Evolutionary conservation across 2,113 vertebrate genomes (phyloP), one percentile per base, ranked within the genome.

Genomic region (Ramphastos sulfuratus): DNA sequence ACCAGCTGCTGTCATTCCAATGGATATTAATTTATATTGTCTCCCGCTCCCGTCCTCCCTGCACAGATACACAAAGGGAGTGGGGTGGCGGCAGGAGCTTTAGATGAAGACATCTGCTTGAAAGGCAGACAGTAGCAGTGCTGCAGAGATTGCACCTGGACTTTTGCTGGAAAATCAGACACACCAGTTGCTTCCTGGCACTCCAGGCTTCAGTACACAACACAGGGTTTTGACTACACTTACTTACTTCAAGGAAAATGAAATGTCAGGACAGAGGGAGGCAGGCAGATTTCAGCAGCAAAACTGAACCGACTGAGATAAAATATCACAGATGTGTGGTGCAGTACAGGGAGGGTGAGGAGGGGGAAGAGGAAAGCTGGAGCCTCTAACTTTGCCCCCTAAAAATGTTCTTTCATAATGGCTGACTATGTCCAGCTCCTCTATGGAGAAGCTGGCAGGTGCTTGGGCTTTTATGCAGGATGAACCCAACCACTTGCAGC

Each of bases 11-110:
- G 97, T 97, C 97, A 97, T 97, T 97, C 97, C 97, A 97, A 96
- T 97, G 96, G 97, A 97, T 98, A 97, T 98, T 97, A 98, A 98
- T 97, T 97, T 95, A 96, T 96, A 97, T 98, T 97, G 97, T 98
- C 94, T 97, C 95, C 92, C 88, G 60, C 95, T 90, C 97, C 91
- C 76, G 8, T 96, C 84, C 96, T 94, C 91, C 33, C 90, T 18
- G 80, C 33, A 76, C 92, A 24, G 83, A 85, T 33, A 73, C n/a
- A 95, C 90, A 95, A 87, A 97, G 91, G 94, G 96, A 97, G 94
- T 39, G 79, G 95, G 87, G 94, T 95, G 89, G 96, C 8, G 59
- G 93, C 2, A 30, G 75, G 93, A 77, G 83, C 87, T 92, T 89
- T 94, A 75, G 87, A 96, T 96, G 82, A 96, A 95, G 97, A 97